A percentile compares a stretch with the other conserved stretches of the same genome.
Conservation (phyloP, 1,140 invertebrate species). For the Zaprionus camerounensis region DNA sequence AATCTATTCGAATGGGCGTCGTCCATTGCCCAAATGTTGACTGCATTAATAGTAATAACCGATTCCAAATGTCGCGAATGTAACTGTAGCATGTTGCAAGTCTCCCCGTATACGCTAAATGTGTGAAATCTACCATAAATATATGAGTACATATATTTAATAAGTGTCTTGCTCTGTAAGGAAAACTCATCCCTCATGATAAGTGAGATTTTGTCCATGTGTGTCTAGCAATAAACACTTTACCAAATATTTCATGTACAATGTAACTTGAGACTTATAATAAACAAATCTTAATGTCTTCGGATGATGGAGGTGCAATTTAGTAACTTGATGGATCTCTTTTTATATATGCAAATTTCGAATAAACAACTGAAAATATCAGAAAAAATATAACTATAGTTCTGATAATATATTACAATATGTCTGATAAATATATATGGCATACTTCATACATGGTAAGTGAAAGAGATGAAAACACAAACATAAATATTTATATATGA, state of each 20-base stretch:
- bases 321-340: no score
- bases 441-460: no score
- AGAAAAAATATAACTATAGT: no score
- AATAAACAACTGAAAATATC: no score
- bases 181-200: constrained; percentile 4
- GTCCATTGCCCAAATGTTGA: constrained; percentile 33
- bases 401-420: no score
- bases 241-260: background rate
- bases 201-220: background rate
- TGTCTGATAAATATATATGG: no score
- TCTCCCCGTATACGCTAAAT: constrained; percentile 61
- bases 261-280: background rate
- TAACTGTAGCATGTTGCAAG: no score
- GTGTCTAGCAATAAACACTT: background rate
- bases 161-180: background rate
- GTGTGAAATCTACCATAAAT: constrained; percentile 67
- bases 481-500: no score
- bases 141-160: constrained; percentile 11
- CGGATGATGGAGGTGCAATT: background rate
- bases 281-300: background rate
- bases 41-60: constrained; percentile 32
- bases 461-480: no score
- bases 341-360: no score
- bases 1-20: constrained; percentile 51
- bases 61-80: constrained; percentile 36